Conservation (phyloP, 2,113 vertebrate genomes). For the Myxocyprinus asiaticus region DNA sequence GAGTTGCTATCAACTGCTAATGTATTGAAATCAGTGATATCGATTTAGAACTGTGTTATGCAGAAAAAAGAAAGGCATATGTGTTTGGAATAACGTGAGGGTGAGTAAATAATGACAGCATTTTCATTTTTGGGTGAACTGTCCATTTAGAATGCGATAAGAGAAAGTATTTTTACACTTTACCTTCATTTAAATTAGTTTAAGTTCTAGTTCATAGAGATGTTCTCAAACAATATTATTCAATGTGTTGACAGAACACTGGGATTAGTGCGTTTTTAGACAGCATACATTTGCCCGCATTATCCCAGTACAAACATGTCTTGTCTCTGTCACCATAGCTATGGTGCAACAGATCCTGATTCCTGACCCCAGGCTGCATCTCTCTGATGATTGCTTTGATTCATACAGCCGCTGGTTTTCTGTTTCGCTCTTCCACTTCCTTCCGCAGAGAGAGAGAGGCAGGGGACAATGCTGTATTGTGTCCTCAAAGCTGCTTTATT, state of each 20-base stretch:
- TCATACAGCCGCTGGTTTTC: slow-evolving; percentile 42
- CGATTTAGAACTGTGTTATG: too few species aligned
- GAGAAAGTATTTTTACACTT: too few species aligned
- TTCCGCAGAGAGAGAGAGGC: slow-evolving; percentile 31
- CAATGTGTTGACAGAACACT: background rate
- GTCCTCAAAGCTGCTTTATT: slow-evolving; percentile 40
- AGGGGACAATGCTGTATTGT: slow-evolving; percentile 51
- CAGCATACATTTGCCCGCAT: background rate
- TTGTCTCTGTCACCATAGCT: slow-evolving; percentile 23
- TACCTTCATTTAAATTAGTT: too few species aligned
- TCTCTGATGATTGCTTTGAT: slow-evolving; percentile 42
- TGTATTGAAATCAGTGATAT: too few species aligned
- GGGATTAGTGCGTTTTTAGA: background rate
- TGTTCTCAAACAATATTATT: too few species aligned
- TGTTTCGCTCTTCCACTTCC: slow-evolving; percentile 45
- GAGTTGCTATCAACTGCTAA: too few species aligned
- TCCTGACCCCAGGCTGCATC: slow-evolving; percentile 25
- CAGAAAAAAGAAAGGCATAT: too few species aligned
- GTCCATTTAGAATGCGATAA: too few species aligned
- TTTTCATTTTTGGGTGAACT: too few species aligned
- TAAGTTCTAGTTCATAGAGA: too few species aligned
- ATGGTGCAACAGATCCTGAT: slow-evolving; percentile 13
- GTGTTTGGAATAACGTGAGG: too few species aligned
- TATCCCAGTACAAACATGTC: slow-evolving; percentile 27
- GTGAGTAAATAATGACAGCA: too few species aligned